Evolutionary conservation across 2,113 vertebrate species (phyloP).

Genomic region (Scatophagus argus): DNA sequence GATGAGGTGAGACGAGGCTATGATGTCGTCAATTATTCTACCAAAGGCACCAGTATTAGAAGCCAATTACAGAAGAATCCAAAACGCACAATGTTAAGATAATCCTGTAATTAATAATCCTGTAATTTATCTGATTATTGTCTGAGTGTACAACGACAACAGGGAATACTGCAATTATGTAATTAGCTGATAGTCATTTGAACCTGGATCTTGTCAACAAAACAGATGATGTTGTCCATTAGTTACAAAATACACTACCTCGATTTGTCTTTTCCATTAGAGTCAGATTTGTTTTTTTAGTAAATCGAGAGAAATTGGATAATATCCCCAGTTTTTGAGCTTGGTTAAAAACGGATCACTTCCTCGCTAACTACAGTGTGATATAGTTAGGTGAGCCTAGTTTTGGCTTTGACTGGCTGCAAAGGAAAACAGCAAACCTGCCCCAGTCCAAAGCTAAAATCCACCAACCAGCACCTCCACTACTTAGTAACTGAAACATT

Average conservation of each 20-base stretch:
- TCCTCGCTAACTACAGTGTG: no score
- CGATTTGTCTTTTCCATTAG: not conserved
- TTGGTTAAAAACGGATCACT: no score
- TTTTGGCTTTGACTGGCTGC: no score
- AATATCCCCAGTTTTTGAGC: not conserved
- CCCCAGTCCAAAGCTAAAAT: not conserved
- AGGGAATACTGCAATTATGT: not conserved
- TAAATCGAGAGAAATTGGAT: no score
- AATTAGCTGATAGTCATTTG: not conserved
- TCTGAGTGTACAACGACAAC: no score
- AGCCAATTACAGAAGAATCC: slow-evolving; percentile 18
- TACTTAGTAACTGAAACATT: not conserved
- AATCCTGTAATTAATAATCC: no score
- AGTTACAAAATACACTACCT: not conserved
- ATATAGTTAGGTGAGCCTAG: no score
- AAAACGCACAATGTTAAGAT: slow-evolving; percentile 45
- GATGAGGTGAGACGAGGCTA: slow-evolving; percentile 20
- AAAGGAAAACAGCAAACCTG: not conserved
- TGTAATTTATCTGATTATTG: not conserved
- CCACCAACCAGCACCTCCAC: not conserved
- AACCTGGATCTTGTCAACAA: not conserved
- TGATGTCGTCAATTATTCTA: slow-evolving; percentile 9
- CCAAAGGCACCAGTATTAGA: slow-evolving; percentile 36
- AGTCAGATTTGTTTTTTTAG: not conserved
- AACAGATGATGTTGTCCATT: not conserved